phyloP scores from a whole-genome alignment of 2,797 vertebrate genomes.

The Hemitrygon akajei region DNA sequence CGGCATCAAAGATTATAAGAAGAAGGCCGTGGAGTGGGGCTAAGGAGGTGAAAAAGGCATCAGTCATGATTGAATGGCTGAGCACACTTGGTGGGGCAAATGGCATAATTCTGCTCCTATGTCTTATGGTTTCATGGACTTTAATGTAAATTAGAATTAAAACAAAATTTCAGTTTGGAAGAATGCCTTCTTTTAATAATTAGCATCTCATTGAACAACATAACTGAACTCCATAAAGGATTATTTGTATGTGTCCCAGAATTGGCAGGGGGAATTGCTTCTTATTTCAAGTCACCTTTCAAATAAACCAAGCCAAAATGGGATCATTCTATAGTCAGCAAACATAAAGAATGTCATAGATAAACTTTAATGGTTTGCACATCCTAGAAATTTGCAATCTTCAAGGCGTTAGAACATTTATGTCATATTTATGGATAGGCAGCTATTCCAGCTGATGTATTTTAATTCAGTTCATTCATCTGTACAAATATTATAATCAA shows the following conservation, averaged over 20 bases:
- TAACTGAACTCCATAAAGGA: not conserved
- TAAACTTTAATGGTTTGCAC: not conserved
- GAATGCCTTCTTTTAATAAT: not conserved
- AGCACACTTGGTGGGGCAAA: no score
- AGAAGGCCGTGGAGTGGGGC: no score
- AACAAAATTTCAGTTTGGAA: not conserved
- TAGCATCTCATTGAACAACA: not conserved
- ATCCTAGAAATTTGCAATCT: slow-evolving; percentile 9
- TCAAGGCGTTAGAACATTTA: not conserved
- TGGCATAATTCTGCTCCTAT: no score
- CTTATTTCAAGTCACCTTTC: not conserved
- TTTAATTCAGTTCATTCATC: not conserved
- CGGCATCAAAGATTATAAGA: no score
- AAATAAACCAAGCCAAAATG: not conserved
- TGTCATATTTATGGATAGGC: not conserved
- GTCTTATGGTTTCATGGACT: no score
- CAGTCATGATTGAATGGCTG: no score
- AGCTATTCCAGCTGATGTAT: not conserved
- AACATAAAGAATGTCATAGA: not conserved
- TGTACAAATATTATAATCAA: not conserved
- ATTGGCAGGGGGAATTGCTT: not conserved
- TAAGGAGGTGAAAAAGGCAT: no score
- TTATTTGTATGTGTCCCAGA: not conserved
- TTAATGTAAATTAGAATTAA: slow-evolving; percentile 42
- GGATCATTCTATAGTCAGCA: not conserved